Evolutionary conservation across 2,888 invertebrate genomes (phyloP).

Genomic region (Norana najaformis): DNA sequence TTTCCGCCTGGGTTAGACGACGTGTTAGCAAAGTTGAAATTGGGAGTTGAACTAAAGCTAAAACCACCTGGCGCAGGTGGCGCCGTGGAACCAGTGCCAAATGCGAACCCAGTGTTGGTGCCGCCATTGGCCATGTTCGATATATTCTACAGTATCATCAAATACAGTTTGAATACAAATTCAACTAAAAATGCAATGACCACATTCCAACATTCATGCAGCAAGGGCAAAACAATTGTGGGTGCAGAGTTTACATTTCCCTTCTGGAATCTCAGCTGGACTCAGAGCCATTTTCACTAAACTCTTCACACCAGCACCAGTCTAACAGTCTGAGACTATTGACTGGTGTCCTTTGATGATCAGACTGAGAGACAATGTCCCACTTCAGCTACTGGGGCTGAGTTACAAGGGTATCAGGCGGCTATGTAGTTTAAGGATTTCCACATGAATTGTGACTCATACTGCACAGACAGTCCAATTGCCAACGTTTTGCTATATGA

Average conservation of each 20-base stretch:
- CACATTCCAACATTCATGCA: background rate
- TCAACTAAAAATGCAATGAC: background rate
- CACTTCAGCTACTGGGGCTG: too few relatives aligned
- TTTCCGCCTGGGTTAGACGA: background rate
- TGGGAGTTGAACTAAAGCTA: background rate
- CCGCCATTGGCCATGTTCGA: background rate
- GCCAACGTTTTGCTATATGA: too few relatives aligned
- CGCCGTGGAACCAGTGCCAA: background rate
- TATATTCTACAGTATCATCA: background rate
- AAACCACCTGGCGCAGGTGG: background rate
- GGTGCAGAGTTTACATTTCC: too few relatives aligned
- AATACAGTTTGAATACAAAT: background rate
- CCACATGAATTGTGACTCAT: too few relatives aligned
- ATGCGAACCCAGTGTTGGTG: background rate
- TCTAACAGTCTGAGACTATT: too few relatives aligned
- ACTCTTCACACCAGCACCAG: too few relatives aligned
- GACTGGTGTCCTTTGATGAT: too few relatives aligned
- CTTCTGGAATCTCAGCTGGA: background rate
- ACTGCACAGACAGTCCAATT: too few relatives aligned
- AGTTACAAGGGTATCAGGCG: background rate
- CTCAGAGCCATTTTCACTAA: background rate
- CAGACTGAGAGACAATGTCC: too few relatives aligned
- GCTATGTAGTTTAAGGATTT: too few relatives aligned
- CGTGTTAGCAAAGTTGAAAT: background rate
- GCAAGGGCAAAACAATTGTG: background rate